phyloP scores from a whole-genome alignment of 2,113 vertebrate species.

The Rhinolophus sinicus region DNA sequence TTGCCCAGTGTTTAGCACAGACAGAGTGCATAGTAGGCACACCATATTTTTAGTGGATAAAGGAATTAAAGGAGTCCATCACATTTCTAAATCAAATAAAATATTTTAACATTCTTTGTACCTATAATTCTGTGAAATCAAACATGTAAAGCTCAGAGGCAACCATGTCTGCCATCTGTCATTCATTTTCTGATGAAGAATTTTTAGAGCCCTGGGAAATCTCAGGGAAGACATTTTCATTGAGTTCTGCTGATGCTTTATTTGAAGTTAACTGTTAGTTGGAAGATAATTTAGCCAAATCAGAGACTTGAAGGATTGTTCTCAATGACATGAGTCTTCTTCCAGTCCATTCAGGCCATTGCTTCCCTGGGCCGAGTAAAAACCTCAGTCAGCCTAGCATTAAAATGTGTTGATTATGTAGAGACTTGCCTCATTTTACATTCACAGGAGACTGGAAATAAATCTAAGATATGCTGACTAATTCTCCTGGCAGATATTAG shows the following conservation, averaged over 20 bases:
- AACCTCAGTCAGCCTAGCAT: background rate
- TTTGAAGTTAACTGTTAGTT: slow-evolving; percentile 1
- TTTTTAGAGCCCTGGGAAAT: slow-evolving; percentile 20
- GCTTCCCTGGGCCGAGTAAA: background rate
- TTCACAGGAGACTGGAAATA: slow-evolving; percentile 47
- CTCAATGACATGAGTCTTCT: background rate
- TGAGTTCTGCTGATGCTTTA: slow-evolving; percentile 4
- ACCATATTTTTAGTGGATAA: background rate
- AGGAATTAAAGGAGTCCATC: slow-evolving; percentile 11
- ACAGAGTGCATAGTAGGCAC: background rate
- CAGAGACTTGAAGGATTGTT: background rate
- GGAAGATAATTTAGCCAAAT: slow-evolving; percentile 1
- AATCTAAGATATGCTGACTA: slow-evolving; percentile 59
- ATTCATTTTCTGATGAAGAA: slow-evolving; percentile 38
- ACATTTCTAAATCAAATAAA: slow-evolving; percentile 41
- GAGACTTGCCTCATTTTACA: slow-evolving; percentile 31
- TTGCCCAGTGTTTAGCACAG: background rate
- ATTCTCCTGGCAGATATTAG: slow-evolving; percentile 42
- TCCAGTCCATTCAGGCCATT: background rate
- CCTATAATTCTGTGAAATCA: slow-evolving; percentile 15
- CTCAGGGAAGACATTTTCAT: background rate
- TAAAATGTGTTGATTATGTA: background rate
- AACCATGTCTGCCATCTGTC: background rate
- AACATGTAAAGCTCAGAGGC: background rate
- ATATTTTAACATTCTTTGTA: background rate